Percentiles rank a stretch among this genome's conserved stretches.
phyloP scores from a whole-genome alignment of 1,140 invertebrate genomes.

The Drosophila tsacasi region DNA sequence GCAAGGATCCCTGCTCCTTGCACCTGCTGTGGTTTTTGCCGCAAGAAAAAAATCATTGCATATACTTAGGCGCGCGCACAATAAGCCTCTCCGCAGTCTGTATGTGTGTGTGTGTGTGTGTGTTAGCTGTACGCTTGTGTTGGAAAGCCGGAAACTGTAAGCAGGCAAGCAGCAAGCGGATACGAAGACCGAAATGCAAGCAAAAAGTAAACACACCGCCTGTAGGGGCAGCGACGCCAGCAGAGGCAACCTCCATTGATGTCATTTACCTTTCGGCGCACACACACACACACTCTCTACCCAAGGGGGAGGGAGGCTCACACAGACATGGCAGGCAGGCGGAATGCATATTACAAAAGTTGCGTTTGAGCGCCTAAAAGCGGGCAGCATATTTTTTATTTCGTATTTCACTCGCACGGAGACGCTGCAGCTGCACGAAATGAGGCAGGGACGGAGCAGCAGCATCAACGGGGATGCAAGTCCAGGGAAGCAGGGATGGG shows the following conservation, averaged over 20 bases:
- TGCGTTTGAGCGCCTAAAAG: constrained; percentile 62
- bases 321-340: constrained; percentile 17
- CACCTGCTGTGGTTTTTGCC: constrained; percentile 27
- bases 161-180: constrained; percentile 80
- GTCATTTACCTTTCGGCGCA: constrained; percentile 77
- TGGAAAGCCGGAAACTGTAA: constrained; percentile 77
- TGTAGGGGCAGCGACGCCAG: constrained; percentile 36
- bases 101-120: constrained; percentile 9
- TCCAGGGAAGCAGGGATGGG: neutral
- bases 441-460: neutral
- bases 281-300: constrained; percentile 30
- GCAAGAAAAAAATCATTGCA: constrained; percentile 51
- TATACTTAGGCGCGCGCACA: constrained; percentile 74
- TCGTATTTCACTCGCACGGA: constrained; percentile 33
- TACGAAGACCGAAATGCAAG: constrained; percentile 73
- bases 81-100: constrained; percentile 41
- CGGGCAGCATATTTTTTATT: constrained; percentile 44
- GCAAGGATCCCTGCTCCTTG: constrained; percentile 19
- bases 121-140: constrained; percentile 15
- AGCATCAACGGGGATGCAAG: neutral
- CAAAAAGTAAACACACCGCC: constrained; percentile 70
- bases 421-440: constrained; percentile 4
- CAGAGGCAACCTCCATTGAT: constrained; percentile 76
- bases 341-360: constrained; percentile 60
- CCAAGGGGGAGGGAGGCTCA: neutral